Evolutionary conservation across 2,797 vertebrate species (phyloP), one percentile per base, ranked within the genome.

Genomic region (Paedocypris micromegethes): DNA sequence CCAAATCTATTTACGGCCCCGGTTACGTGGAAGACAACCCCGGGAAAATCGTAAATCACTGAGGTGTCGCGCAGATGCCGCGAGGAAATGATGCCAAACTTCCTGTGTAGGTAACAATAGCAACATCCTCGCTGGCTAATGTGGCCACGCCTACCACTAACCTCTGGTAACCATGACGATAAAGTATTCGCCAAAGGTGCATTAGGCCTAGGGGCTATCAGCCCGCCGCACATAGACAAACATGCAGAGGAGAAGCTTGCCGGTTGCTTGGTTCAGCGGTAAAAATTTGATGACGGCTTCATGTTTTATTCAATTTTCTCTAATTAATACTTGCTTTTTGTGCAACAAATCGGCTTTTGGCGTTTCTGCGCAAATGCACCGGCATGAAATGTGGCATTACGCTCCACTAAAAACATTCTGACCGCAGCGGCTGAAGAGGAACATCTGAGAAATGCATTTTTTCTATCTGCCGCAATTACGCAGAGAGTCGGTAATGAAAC

Each of bases 61-160:
- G 23, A 55, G 5, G 2, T 46, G 5, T 7, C 8, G 42, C 40
- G 6, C 46, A 37, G 43, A 3, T 53, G 50, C 1, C 2, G 23
- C 6, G 7, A 42, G n/a, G 38, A 51, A 9, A 62, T 37, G 43
- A 50, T 5, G n/a, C 3, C 6, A 51, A 62, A 73, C 58, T 58
- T 73, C 70, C 58, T 46, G 58, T 66, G 60, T 39, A 59, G 4
- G 75, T 74, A 72, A 72, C 75, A 66, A 58, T 51, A 56, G 46
- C 53, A 61, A 74, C 66, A 4, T 6, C 52, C 49, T 66, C 37
- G 37, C 66, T 42, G 5, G n/a, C 45, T 43, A 60, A 43, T 68
- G 60, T 61, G 6, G 23, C 45, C 67, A 73, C 40, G 46, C 59
- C 64, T 65, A 68, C 8, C 56, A 56, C 51, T 70, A 73, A 75